These are phyloP conservation scores for Anableps anableps DNA, from an alignment of 2,797 vertebrate genomes.

Conservation along the genomic window DNA sequence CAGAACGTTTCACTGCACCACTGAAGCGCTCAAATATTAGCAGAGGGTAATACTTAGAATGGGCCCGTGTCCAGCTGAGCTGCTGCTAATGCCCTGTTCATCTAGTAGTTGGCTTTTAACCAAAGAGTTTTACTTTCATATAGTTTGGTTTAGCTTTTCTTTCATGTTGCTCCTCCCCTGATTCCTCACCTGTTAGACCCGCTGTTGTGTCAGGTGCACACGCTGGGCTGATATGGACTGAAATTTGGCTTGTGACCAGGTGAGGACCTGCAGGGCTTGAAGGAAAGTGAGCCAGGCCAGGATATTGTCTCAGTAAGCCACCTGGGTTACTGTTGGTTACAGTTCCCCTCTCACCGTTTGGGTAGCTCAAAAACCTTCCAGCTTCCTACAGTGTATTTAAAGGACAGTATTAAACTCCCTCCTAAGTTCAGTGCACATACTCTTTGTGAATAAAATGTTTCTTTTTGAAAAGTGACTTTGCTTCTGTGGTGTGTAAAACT, in stretches of 20 bases:
- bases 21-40: constrained; percentile 31
- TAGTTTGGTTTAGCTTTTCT: background rate
- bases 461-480: background rate
- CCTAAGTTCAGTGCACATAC: background rate
- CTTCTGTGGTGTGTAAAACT: background rate
- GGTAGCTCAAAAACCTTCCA: constrained; percentile 42
- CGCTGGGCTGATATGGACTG: constrained; percentile 35
- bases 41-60: constrained; percentile 50
- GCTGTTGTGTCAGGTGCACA: constrained; percentile 54
- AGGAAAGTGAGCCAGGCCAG: constrained; percentile 65
- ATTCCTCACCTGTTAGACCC: constrained; percentile 38
- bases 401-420: constrained; percentile 33
- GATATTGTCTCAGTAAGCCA: constrained; percentile 77
- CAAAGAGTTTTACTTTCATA: constrained; percentile 12
- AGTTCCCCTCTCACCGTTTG: constrained; percentile 45
- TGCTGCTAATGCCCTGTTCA: constrained; percentile 34
- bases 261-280: constrained; percentile 46
- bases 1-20: constrained; percentile 8
- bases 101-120: constrained; percentile 16
- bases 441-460: background rate
- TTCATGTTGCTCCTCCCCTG: background rate
- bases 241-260: constrained; percentile 56
- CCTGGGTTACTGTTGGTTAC: constrained; percentile 66
- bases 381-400: constrained; percentile 25
- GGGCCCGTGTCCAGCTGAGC: constrained; percentile 44